Conservation (phyloP, 1,140 invertebrate species). For the Brachionus sp. region DNA sequence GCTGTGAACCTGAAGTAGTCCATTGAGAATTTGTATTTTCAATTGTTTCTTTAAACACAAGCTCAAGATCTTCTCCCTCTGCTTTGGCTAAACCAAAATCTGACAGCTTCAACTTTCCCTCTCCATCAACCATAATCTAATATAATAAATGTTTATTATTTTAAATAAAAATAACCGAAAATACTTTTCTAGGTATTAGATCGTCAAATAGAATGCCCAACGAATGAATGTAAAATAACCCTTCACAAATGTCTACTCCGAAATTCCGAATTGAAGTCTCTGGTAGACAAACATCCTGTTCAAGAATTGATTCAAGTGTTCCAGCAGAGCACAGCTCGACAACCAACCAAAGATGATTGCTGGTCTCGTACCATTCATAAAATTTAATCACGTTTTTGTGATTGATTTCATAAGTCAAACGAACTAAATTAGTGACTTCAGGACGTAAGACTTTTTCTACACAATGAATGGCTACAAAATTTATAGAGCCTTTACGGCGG, state of each 20-base stretch:
- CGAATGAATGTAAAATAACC: slow-evolving; percentile 57
- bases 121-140: slow-evolving; percentile 56
- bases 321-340: slow-evolving; percentile 59
- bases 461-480: slow-evolving; percentile 60
- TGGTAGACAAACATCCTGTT: slow-evolving; percentile 56
- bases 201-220: slow-evolving; percentile 58
- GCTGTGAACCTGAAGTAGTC: slow-evolving; percentile 48
- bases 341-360: slow-evolving; percentile 60
- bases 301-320: slow-evolving; percentile 54
- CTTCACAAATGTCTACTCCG: slow-evolving; percentile 55
- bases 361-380: slow-evolving; percentile 61
- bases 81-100: slow-evolving; percentile 58
- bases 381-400: slow-evolving; percentile 58
- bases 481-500: slow-evolving; percentile 58
- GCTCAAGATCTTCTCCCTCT: slow-evolving; percentile 58
- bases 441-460: slow-evolving; percentile 58
- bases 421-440: slow-evolving; percentile 58
- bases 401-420: slow-evolving; percentile 58
- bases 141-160: not conserved
- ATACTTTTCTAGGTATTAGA: slow-evolving; percentile 57
- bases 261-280: slow-evolving; percentile 57
- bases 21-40: slow-evolving; percentile 26
- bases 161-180: not conserved
- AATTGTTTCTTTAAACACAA: slow-evolving; percentile 52
- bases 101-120: slow-evolving; percentile 56